phyloP scores from a whole-genome alignment of 2,113 vertebrate species.

The Girardinichthys multiradiatus region DNA sequence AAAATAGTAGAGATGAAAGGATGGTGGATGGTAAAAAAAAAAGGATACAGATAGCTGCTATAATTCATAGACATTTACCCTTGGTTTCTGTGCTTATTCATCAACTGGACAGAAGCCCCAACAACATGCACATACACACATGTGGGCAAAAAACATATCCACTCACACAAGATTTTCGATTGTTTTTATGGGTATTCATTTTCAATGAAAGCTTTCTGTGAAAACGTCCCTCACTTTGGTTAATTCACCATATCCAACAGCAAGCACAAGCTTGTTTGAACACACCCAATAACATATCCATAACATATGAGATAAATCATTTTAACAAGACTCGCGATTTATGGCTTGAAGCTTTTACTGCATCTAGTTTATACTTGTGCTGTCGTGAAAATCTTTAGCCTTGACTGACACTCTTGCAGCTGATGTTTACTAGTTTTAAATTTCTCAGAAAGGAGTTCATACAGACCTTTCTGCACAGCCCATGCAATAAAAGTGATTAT shows the following conservation, averaged over 20 bases:
- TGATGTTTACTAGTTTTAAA: not conserved
- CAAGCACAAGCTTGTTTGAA: slow-evolving; percentile 30
- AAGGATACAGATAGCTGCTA: not conserved
- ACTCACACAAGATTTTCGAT: slow-evolving; percentile 34
- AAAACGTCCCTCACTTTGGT: slow-evolving; percentile 35
- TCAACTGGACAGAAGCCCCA: slow-evolving; percentile 56
- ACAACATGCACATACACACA: slow-evolving; percentile 34
- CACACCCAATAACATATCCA: slow-evolving; percentile 24
- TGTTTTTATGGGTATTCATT: slow-evolving; percentile 61
- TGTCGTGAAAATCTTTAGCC: slow-evolving; percentile 19
- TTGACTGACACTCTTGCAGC: not conserved
- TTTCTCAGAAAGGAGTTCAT: not conserved
- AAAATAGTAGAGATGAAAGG: slow-evolving; percentile 40
- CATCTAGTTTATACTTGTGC: slow-evolving; percentile 12
- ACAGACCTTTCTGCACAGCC: not conserved
- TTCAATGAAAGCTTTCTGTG: slow-evolving; percentile 56
- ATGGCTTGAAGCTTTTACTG: slow-evolving; percentile 25
- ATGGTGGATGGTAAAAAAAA: slow-evolving; percentile 26
- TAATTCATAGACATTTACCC: slow-evolving; percentile 66
- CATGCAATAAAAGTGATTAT: not conserved
- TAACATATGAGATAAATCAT: slow-evolving; percentile 5
- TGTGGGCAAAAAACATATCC: slow-evolving; percentile 29
- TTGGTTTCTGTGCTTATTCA: slow-evolving; percentile 52
- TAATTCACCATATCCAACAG: slow-evolving; percentile 36
- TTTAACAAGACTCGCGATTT: slow-evolving; percentile 46